Evolutionary conservation across 2,797 vertebrate species (phyloP).

Genomic region (Emys orbicularis): DNA sequence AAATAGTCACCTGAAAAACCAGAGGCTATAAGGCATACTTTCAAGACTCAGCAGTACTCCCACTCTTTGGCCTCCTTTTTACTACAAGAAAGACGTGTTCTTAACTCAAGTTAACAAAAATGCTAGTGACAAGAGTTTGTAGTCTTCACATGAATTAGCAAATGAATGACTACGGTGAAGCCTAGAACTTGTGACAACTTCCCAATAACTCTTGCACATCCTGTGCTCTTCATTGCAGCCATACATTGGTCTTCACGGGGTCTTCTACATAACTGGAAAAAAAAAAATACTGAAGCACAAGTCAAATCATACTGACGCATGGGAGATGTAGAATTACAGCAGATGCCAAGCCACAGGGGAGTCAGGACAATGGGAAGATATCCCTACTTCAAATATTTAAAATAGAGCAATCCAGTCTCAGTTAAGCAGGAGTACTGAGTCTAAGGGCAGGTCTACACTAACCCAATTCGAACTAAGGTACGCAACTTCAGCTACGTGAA

Average conservation of each 20-base stretch:
- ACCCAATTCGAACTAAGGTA: no score
- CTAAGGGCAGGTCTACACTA: no score
- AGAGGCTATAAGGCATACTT: fast-evolving
- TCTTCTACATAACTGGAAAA: not conserved
- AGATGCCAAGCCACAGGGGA: not conserved
- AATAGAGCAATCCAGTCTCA: not conserved
- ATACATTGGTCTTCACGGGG: not conserved
- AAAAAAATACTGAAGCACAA: not conserved
- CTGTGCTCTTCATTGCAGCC: not conserved
- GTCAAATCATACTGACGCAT: not conserved
- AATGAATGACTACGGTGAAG: not conserved
- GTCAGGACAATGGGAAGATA: not conserved
- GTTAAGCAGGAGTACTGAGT: not conserved
- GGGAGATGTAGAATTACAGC: not conserved
- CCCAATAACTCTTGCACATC: not conserved
- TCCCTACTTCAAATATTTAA: fast-evolving
- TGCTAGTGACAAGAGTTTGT: not conserved
- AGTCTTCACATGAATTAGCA: not conserved
- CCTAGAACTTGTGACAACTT: not conserved
- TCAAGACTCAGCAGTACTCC: fast-evolving
- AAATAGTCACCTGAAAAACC: not conserved
- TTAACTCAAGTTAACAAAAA: fast-evolving
- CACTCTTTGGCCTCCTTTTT: not conserved
- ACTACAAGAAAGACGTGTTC: fast-evolving
- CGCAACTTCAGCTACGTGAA: no score